Conservation (phyloP, 2,113 vertebrate species). For the Takifugu bimaculatus region DNA sequence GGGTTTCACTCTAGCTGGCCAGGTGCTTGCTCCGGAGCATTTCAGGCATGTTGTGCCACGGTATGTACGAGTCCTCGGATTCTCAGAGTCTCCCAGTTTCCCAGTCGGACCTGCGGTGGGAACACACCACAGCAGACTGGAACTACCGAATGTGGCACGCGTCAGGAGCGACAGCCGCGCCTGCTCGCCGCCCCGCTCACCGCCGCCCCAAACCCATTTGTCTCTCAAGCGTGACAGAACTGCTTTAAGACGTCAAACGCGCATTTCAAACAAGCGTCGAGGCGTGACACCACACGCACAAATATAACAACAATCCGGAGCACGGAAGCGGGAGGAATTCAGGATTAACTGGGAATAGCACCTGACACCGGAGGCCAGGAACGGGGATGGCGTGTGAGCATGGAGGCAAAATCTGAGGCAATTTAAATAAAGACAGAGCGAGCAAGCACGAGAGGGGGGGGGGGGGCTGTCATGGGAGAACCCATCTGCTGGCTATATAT, state of each 20-base stretch:
- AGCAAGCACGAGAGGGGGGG: constrained; percentile 55
- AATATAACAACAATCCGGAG: no score
- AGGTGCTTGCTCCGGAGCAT: constrained; percentile 18
- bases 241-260: no score
- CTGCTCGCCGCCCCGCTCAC: neutral
- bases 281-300: no score
- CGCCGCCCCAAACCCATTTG: constrained; percentile 8
- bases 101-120: constrained; percentile 2
- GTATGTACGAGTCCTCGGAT: constrained; percentile 18
- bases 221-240: neutral
- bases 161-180: constrained; percentile 9
- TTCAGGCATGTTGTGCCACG: constrained; percentile 32
- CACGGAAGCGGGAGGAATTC: no score
- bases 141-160: constrained; percentile 8
- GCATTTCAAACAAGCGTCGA: no score
- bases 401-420: constrained; percentile 57
- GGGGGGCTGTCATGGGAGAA: constrained; percentile 64
- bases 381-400: constrained; percentile 26
- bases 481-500: constrained; percentile 73
- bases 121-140: constrained; percentile 2
- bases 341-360: constrained; percentile 1
- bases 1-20: constrained; percentile 41
- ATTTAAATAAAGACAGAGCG: constrained; percentile 55
- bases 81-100: constrained; percentile 12
- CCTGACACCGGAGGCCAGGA: constrained; percentile 18